phyloP scores from a whole-genome alignment of 2,113 vertebrate genomes.

The Lucifuga dentata region DNA sequence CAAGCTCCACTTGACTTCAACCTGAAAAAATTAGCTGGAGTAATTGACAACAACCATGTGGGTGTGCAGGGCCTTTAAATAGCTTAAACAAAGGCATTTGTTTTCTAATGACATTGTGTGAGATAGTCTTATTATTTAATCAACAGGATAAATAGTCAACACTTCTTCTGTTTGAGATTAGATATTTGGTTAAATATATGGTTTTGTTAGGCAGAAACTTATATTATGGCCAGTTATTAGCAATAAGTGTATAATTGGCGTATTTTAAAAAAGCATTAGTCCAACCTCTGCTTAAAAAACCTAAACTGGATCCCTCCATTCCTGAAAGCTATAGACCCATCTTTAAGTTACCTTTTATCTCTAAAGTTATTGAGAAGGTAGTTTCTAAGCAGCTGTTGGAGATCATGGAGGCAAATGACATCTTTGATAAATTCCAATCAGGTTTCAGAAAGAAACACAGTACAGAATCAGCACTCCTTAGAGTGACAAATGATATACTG shows the following conservation, averaged over 20 bases:
- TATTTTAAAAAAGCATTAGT: no score
- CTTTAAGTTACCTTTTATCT: neutral
- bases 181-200: no score
- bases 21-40: no score
- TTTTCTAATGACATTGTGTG: neutral
- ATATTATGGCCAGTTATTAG: no score
- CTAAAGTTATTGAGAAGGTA: neutral
- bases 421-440: no score
- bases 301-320: neutral
- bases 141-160: neutral
- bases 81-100: neutral
- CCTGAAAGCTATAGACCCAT: neutral
- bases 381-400: neutral
- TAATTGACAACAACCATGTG: neutral
- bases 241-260: no score
- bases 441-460: no score
- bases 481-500: no score
- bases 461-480: no score
- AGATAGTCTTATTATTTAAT: neutral
- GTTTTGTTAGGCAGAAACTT: no score
- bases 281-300: neutral
- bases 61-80: neutral
- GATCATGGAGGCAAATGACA: neutral
- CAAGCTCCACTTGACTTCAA: no score
- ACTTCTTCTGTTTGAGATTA: no score